A percentile compares a stretch with the other conserved stretches of the same genome.
Evolutionary conservation across 2,113 vertebrate genomes (phyloP).

Genomic region (Machaerirhynchus nigripectus): DNA sequence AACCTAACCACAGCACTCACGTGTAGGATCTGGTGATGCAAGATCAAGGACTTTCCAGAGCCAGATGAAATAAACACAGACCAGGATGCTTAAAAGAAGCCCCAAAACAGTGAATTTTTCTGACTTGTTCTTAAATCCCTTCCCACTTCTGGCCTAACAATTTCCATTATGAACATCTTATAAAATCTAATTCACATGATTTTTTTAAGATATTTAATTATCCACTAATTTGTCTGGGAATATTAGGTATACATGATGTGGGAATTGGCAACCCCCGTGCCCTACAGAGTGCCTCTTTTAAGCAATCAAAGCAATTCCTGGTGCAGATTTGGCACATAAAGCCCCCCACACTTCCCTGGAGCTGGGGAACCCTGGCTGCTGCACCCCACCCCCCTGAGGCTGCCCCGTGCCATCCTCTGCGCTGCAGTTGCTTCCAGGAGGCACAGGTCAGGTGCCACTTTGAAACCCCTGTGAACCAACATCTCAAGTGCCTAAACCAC

Average conservation of each 20-base stretch:
- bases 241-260: not conserved
- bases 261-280: accelerated
- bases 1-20: not conserved
- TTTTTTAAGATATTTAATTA: not conserved
- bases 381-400: not conserved
- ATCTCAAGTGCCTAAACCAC: not conserved
- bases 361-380: not conserved
- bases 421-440: not conserved
- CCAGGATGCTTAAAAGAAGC: accelerated
- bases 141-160: not conserved
- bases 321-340: not conserved
- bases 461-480: not conserved
- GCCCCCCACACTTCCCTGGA: accelerated
- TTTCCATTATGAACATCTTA: not conserved
- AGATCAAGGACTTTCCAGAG: not conserved
- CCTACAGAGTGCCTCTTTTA: not conserved
- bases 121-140: not conserved
- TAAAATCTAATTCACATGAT: not conserved
- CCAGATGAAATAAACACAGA: not conserved
- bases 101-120: not conserved
- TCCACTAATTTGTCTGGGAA: not conserved
- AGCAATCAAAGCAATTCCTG: not conserved
- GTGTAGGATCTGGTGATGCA: not conserved
- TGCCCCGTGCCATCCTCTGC: not conserved
- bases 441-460: not conserved